A percentile compares a stretch with the other conserved stretches of the same genome.
Conservation (phyloP, 2,113 vertebrate species). For the Verasper variegatus region DNA sequence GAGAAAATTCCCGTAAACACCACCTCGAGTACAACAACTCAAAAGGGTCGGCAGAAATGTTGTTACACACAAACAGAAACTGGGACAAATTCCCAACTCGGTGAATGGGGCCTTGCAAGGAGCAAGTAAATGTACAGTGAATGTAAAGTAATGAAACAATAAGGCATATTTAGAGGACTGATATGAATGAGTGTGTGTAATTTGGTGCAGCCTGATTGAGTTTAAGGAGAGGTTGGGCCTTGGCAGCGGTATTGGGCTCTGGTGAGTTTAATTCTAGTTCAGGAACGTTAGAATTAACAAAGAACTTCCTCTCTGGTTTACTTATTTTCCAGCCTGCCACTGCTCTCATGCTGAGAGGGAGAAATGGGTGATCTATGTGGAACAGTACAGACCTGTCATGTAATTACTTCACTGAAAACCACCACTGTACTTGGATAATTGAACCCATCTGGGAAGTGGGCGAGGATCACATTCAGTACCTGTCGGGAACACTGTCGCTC, state of each 20-base stretch:
- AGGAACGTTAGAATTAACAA: not conserved
- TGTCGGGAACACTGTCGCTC: conserved; percentile 97
- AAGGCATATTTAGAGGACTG: not conserved
- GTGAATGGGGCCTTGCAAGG: no score
- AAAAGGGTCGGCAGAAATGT: no score
- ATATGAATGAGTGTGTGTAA: not conserved
- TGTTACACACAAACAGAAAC: no score
- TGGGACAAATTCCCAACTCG: no score
- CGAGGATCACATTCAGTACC: conserved; percentile 74
- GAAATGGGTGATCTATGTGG: not conserved
- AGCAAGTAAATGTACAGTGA: no score
- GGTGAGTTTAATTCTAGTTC: not conserved
- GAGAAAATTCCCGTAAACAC: no score
- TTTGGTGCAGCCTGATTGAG: not conserved
- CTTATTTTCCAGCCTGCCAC: conserved; percentile 9
- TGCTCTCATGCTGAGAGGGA: not conserved
- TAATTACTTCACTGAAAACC: conserved; percentile 17
- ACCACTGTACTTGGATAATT: conserved; percentile 11
- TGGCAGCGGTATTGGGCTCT: not conserved
- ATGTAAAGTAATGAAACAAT: no score
- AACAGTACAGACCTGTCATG: not conserved
- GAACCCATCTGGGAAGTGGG: conserved; percentile 5
- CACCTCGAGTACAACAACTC: no score
- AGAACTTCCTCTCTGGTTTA: not conserved
- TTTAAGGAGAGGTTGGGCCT: not conserved